Evolutionary conservation across 2,113 vertebrate species (phyloP), one percentile per base, ranked within the genome.

Genomic region (Sinocyclocheilus maitianheensis): DNA sequence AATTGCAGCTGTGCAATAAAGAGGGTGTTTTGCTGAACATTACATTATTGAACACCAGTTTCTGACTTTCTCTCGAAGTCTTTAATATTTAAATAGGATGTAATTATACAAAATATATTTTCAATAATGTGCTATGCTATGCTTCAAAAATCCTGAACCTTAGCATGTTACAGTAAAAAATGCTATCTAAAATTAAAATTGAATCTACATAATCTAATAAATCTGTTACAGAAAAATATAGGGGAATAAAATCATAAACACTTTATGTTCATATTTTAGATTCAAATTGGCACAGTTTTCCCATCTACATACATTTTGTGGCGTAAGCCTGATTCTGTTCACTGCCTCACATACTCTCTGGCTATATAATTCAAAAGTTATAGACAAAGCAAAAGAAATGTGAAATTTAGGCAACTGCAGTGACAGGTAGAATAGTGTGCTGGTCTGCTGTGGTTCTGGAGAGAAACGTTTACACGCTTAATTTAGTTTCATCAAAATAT

Each of bases 401-500:
- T 67, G n/a, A 67, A 34, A 30, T 53, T 40, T 55, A n/a, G 18
- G 24, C 43, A 34, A 34, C 34, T 51, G 18, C 48, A 60, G 30
- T 77, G 24, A 48, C 63, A 51, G 46, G 26, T 20, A 74, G 20
- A 51, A 24, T 5, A 24, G 26, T 2, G 40, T 74, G 72, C 51
- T 67, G 69, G 22, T 74, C 58, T 24, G 22, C 75, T 65, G 60
- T 51, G 43, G 79, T 81, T 46, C 74, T 72, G 88, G 77, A 84
- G 65, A 81, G 83, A 81, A 88, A 86, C 69, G 4, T 88, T 85
- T 90, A 30, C 53, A 88, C 46, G 91, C 85, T 88, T 92, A 85
- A 90, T 92, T 94, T 93, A 89, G 86, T 89, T 80, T 90, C 88
- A 90, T 92, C 90, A 92, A 88, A 89, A 88, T 84, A 89, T 83